Base-by-base conservation (phyloP, 2,888 invertebrate species). In the Arenicola marina region DNA sequence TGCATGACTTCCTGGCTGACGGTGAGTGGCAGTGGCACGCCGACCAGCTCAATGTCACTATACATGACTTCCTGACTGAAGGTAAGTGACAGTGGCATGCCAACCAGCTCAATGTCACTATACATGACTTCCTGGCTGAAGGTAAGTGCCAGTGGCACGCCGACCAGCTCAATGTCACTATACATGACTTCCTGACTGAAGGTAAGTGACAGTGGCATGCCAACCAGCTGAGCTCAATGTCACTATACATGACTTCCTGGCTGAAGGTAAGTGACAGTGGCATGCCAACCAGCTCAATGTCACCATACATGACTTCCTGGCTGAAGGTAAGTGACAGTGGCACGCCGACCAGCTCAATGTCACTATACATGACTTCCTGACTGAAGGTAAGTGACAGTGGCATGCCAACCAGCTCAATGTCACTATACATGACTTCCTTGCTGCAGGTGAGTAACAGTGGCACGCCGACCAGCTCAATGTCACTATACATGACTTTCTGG, bases 1-100 rank as follows among this genome's bases (percentile, higher is more conserved):
- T 77, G 7, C 75, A 76, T 59, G 77, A 78, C 66, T 78, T 69
- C 62, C 69, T 77, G 4, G 75, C 70, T 4, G 76, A 78, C 75
- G 67, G 67, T 46, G 73, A 64, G 46, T 76, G 76, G 33, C 63
- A 65, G 38, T 66, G 70, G 65, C 74, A 72, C 38, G 78, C 75
- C 2, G 74, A 74, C 43, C 75, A 76, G 61, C 24, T 78, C 46
- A 76, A 70, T 56, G 56, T 65, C 2, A 72, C 72, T 31, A 69
- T 77, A 7, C 75, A 76, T 59, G 77, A 78, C 66, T 78, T 69
- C 62, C 69, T 77, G 4, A 74, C 70, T 4, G 76, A 78, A 70
- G 76, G 76, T 76, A n/a, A n/a, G n/a, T n/a, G n/a, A n/a, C 63
- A 65, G 38, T 66, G 70, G 65, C 74, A 72, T 44, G 78, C 75